Conservation (phyloP, 2,888 invertebrate species). For the Drosophila fulvimacula region DNA sequence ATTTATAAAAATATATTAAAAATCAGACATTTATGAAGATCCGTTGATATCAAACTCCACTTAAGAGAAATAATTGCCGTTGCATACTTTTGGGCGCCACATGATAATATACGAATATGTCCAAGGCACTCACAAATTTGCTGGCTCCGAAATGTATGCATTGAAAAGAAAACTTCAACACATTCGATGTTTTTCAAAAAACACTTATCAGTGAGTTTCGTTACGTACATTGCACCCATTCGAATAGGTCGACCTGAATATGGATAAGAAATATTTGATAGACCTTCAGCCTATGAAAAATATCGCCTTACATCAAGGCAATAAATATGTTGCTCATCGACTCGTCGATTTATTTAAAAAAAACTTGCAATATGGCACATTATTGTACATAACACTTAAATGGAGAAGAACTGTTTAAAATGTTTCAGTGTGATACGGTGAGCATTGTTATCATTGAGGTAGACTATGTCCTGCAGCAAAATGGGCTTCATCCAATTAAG, state of each 20-base stretch:
- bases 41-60: not conserved
- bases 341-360: no score
- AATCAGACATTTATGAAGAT: no score
- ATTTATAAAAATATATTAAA: no score
- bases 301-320: not conserved
- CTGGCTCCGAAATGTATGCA: conserved; percentile 30
- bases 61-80: not conserved
- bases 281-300: not conserved
- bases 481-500: not conserved
- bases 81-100: conserved; percentile 26
- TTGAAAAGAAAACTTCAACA: no score
- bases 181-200: not conserved
- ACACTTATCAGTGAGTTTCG: not conserved
- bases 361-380: no score
- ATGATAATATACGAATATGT: not conserved
- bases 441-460: not conserved
- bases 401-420: not conserved
- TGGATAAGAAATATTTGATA: not conserved
- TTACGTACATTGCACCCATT: not conserved
- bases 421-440: not conserved
- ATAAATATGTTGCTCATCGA: not conserved
- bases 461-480: not conserved
- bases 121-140: not conserved
- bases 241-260: not conserved
- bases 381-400: not conserved